Evolutionary conservation across 2,888 invertebrate genomes (phyloP), one percentile per base, ranked within the genome.

Genomic region (Stictocephala bisonia): DNA sequence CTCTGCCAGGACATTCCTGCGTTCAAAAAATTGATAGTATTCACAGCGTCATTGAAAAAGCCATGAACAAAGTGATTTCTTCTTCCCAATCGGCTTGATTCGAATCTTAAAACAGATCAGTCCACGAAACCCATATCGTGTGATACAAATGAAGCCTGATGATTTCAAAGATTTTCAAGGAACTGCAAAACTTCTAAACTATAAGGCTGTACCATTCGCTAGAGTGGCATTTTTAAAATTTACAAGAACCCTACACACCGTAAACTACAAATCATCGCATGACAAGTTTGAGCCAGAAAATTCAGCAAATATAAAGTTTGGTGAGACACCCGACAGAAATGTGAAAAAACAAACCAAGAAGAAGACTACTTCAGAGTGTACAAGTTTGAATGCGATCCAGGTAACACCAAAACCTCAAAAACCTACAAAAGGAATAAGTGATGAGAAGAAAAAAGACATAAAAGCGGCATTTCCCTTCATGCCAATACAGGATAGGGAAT

Each of bases 141-240:
- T 72, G 1, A 72, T 72, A 2, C 72, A 67, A 29, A 66, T 72
- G 51, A 27, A 56, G 40, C 64, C 53, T 35, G 26, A 29, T 24
- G 72, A 72, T 31, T 67, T 72, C 24, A 66, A 72, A 26, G 44
- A 72, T 27, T 71, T 29, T 64, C 7, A 18, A 71, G 22, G 29
- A 4, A 48, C 60, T n/a, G 60, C 71, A 26, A 64, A 71, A 40
- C 71, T 71, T 22, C 29, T 71, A 18, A 71, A 71, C 27, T 71
- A 71, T 41, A 71, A 31, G 50, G 26, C 60, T 20, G 35, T 71
- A 26, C 71, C 60, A 15, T 71, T 31, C 29, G 29, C 60, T 27
- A 44, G 11, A n/a, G 64, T 50, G 15, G n/a, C 64, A 22, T 29
- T 48, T 29, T 26, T 71, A 4, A 50, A 64, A 22, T 64, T 71